These are phyloP conservation scores for Lipophrys pholis DNA, from an alignment of 2,113 vertebrate species.

Conservation along the genomic window DNA sequence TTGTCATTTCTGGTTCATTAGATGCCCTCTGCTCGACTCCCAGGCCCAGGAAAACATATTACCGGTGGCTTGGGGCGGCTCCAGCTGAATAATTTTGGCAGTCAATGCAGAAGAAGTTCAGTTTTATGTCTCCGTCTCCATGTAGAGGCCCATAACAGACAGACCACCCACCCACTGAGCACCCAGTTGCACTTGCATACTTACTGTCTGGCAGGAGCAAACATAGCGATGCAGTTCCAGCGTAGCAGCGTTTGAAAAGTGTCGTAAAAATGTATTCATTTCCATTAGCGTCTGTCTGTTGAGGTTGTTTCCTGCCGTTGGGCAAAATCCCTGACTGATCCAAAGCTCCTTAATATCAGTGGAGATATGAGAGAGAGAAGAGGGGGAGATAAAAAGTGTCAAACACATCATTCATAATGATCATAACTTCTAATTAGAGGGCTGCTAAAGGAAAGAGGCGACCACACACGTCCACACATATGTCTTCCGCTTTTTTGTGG, in stretches of 20 bases:
- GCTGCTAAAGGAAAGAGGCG: neutral
- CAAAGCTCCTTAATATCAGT: neutral
- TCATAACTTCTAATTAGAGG: slow-evolving; percentile 7
- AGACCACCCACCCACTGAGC: slow-evolving; percentile 57
- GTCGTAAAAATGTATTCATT: neutral
- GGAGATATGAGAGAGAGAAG: neutral
- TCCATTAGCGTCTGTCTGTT: slow-evolving; percentile 1
- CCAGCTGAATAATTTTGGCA: slow-evolving; percentile 51
- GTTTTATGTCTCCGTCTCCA: slow-evolving; percentile 37
- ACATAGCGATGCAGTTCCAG: neutral
- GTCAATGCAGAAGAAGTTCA: slow-evolving; percentile 36
- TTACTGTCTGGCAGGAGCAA: neutral
- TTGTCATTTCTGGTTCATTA: slow-evolving; percentile 60
- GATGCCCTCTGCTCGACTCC: slow-evolving; percentile 43
- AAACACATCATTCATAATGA: slow-evolving; percentile 7
- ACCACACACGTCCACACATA: neutral
- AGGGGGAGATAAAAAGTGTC: neutral
- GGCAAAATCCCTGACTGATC: neutral
- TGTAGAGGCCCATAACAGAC: slow-evolving; percentile 34
- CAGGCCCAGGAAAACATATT: slow-evolving; percentile 50
- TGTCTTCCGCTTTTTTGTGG: neutral
- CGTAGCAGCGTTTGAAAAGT: too few relatives aligned
- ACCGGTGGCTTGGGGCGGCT: slow-evolving; percentile 55
- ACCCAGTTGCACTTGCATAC: neutral
- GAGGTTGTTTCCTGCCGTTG: neutral